Conservation (phyloP, 2,797 vertebrate species). For the Neoniphon sammara region DNA sequence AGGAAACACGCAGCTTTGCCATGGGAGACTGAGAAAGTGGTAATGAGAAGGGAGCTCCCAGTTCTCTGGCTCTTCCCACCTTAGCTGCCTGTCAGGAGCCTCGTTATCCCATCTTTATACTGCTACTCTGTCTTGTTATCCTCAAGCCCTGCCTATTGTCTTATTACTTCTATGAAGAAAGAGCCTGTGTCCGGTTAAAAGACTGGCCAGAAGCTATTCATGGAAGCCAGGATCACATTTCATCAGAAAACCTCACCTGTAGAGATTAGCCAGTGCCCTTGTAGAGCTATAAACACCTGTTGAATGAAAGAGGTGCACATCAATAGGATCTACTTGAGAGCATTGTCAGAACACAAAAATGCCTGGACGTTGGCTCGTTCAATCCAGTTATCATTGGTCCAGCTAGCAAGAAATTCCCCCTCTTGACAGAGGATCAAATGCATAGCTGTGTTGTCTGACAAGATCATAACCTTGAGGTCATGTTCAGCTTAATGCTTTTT, state of each 20-base stretch:
- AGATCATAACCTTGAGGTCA: slow-evolving; percentile 21
- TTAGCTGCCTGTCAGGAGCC: slow-evolving; percentile 70
- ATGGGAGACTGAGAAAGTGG: slow-evolving; percentile 44
- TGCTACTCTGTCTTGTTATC: slow-evolving; percentile 71
- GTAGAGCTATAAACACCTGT: slow-evolving; percentile 26
- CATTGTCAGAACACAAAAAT: slow-evolving; percentile 38
- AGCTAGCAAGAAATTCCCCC: slow-evolving; percentile 25
- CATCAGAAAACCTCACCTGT: slow-evolving; percentile 17
- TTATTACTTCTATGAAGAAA: slow-evolving; percentile 66
- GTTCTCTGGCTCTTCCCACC: slow-evolving; percentile 49
- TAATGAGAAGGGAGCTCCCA: slow-evolving; percentile 71
- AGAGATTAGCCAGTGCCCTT: slow-evolving; percentile 48
- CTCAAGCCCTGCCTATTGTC: slow-evolving; percentile 69
- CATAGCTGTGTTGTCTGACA: slow-evolving; percentile 21
- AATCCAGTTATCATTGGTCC: slow-evolving; percentile 38
- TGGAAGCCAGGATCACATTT: slow-evolving; percentile 40
- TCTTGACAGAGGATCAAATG: slow-evolving; percentile 43
- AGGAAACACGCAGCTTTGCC: slow-evolving; percentile 50
- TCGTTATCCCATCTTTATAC: slow-evolving; percentile 73
- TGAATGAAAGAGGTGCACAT: slow-evolving; percentile 41
- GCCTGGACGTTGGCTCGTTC: slow-evolving; percentile 14
- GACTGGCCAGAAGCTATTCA: slow-evolving; percentile 58
- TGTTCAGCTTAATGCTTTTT: background rate
- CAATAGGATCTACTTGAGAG: slow-evolving; percentile 32
- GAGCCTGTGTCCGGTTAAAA: slow-evolving; percentile 63